A percentile compares a stretch with the other conserved stretches of the same genome.
Evolutionary conservation across 2,888 invertebrate genomes (phyloP).

Genomic region (Agonopterix alstromeriana): DNA sequence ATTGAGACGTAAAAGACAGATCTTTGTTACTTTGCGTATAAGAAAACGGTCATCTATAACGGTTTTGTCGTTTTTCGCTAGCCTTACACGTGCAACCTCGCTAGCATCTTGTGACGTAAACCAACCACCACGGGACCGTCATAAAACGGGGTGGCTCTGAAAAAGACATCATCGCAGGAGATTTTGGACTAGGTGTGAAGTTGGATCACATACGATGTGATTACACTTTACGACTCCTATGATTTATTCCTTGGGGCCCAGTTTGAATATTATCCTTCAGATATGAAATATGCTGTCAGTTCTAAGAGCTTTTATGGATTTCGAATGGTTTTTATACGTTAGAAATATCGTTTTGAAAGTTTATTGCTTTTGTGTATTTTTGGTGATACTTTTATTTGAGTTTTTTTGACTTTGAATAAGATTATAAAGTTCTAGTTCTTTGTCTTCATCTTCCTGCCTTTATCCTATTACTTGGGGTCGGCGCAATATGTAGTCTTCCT

Average conservation of each 20-base stretch:
- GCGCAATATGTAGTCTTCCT: too few relatives aligned
- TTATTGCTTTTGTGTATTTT: not conserved
- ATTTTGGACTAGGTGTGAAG: constrained; percentile 59
- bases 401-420: too few relatives aligned
- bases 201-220: constrained; percentile 43
- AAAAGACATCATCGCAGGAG: constrained; percentile 55
- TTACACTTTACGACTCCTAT: constrained; percentile 47
- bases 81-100: not conserved
- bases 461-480: too few relatives aligned
- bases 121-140: constrained; percentile 22
- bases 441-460: too few relatives aligned
- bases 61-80: too few relatives aligned
- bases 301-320: constrained; percentile 10
- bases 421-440: too few relatives aligned
- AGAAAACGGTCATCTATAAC: too few relatives aligned
- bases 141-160: constrained; percentile 55
- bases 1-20: too few relatives aligned
- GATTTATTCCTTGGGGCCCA: constrained; percentile 32
- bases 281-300: constrained; percentile 10
- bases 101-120: constrained; percentile 15
- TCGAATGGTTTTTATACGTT: constrained; percentile 7
- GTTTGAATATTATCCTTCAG: constrained; percentile 11
- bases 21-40: too few relatives aligned
- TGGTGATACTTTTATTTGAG: too few relatives aligned
- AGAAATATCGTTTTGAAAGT: not conserved